Conservation (phyloP, 2,888 invertebrate genomes). For the Labia minor region DNA sequence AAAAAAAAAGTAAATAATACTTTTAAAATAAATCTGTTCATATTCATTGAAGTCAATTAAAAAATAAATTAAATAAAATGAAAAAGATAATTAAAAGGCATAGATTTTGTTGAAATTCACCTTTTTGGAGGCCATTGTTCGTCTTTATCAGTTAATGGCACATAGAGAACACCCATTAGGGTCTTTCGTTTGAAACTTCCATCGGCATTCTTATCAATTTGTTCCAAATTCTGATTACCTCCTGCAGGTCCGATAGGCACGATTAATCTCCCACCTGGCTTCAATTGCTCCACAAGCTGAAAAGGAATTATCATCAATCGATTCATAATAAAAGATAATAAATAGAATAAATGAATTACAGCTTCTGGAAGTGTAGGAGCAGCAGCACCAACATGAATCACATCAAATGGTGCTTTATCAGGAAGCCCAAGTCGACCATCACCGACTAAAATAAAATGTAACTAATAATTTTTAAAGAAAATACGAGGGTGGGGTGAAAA, state of each 20-base stretch:
- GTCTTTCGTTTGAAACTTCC: conserved; percentile 64
- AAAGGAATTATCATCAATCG: conserved; percentile 25
- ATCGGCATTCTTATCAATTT: conserved; percentile 78
- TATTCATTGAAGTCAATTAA: too few species aligned
- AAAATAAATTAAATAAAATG: too few species aligned
- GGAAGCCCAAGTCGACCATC: conserved; percentile 77
- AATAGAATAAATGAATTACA: conserved; percentile 38
- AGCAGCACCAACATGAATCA: conserved; percentile 89
- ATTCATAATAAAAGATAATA: neutral
- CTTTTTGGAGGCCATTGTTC: conserved; percentile 47
- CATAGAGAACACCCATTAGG: conserved; percentile 93
- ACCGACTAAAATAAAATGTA: conserved; percentile 48
- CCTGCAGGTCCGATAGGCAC: conserved; percentile 83
- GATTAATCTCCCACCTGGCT: conserved; percentile 83
- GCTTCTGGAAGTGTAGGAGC: conserved; percentile 64
- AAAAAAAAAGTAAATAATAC: neutral
- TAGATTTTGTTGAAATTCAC: conserved; percentile 18
- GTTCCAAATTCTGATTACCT: conserved; percentile 73
- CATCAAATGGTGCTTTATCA: conserved; percentile 70
- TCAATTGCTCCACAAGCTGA: conserved; percentile 74
- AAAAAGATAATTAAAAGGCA: neutral
- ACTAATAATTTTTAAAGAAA: neutral
- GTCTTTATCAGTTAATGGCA: conserved; percentile 83
- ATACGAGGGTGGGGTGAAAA: too few species aligned
- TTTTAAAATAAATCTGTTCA: too few species aligned